These are phyloP conservation scores for Phylloscopus trochilus DNA, from an alignment of 2,113 vertebrate species.

Conservation along the genomic window DNA sequence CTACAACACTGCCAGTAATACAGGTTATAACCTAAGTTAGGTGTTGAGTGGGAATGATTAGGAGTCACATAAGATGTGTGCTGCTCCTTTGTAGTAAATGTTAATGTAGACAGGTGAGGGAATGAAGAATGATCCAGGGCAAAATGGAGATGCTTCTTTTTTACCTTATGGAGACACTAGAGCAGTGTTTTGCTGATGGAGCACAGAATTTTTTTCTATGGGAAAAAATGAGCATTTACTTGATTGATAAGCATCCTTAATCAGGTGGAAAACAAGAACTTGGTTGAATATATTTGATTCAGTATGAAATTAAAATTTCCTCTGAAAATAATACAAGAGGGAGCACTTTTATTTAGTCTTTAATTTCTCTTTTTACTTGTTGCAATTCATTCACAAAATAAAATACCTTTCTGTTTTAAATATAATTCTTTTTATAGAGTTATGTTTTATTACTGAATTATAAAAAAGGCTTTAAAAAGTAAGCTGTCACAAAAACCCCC, in stretches of 20 bases:
- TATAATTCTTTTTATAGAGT: neutral
- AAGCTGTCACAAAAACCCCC: neutral
- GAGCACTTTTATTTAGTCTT: neutral
- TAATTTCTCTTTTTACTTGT: neutral
- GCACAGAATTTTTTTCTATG: neutral
- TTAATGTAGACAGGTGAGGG: neutral
- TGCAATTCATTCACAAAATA: neutral
- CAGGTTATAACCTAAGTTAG: neutral
- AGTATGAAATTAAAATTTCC: neutral
- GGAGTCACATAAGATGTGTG: neutral
- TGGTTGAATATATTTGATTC: neutral
- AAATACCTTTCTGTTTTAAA: neutral
- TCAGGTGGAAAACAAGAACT: neutral
- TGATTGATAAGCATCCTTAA: neutral
- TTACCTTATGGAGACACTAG: neutral
- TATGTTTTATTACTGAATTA: slow-evolving; percentile 52
- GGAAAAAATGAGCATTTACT: neutral
- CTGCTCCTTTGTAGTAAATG: neutral
- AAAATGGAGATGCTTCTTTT: neutral
- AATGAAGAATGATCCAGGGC: neutral
- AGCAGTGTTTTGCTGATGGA: neutral
- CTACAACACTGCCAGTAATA: neutral
- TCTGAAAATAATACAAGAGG: neutral
- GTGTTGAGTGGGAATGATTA: neutral
- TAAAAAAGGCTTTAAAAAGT: slow-evolving; percentile 25